Base-by-base conservation (phyloP, 2,113 vertebrate genomes). In the Rhabdomys dilectus region DNA sequence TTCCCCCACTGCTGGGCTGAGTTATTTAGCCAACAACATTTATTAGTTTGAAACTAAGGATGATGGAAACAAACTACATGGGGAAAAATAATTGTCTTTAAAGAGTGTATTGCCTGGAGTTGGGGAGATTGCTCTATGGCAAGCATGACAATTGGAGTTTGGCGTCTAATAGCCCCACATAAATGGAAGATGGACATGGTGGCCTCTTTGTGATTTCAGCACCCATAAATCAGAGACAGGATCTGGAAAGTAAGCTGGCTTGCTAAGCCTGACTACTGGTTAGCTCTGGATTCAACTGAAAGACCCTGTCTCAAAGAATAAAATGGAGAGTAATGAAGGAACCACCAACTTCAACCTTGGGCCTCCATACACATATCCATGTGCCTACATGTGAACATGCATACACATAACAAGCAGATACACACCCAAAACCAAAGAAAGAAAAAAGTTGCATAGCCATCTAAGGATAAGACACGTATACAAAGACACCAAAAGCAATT, bases 41-140 rank as follows among this genome's bases (percentile, higher is more conserved):
- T 92, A 48, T 22, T 17, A 80, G 7, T 92, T 95, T 91, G 82
- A 34, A 78, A 88, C 36, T 56, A 70, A 95, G 31, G 36, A 78
- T 80, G 2, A 21, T 58, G 29, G 0, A 56, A 39, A 94, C 56
- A 9, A 80, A 76, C 5, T 56, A 1, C 75, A 96, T 68, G 73
- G 68, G 21, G 42, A 75, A 92, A 96, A 45, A 64, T 45, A 1
- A 42, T 75, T 68, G 45, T 53, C 70, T 10, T 0, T 42, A 45
- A 95, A 68, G 75, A 84, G 77, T 95, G 31, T 11, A 86, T 92
- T 91, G 12, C n/a, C 70, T 5, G 13, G 17, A 13, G 3, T 68
- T 88, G 48, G 34, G 34, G 66, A 39, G 68, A 39, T 56, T 3
- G 15, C 36, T 72, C 7, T 3, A 13, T 34, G 11, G 22, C 22